phyloP scores from a whole-genome alignment of 2,797 vertebrate species.

The Tapirus indicus region DNA sequence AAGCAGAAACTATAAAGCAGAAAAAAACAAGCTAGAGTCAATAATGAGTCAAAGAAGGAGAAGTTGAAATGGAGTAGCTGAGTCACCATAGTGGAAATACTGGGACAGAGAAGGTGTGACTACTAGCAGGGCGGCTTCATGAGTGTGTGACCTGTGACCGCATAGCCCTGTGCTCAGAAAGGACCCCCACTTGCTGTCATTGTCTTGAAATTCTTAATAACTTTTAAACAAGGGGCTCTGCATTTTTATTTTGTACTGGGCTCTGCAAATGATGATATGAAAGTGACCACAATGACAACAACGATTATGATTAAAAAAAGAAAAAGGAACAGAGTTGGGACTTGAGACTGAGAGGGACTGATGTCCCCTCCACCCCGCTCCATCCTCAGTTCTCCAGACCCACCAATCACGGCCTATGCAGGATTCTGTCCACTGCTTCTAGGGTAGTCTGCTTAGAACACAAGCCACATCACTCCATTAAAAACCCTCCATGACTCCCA shows the following conservation, averaged over 20 bases:
- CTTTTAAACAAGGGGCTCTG: background rate
- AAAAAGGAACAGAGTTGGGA: background rate
- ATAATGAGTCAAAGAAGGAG: background rate
- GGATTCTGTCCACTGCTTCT: background rate
- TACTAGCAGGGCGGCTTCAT: background rate
- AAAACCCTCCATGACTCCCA: background rate
- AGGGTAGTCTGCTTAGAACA: background rate
- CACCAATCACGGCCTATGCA: background rate
- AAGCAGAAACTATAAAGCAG: background rate
- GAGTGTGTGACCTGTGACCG: background rate
- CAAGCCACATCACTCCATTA: background rate
- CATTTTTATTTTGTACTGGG: background rate
- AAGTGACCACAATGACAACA: background rate
- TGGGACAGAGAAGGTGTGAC: background rate
- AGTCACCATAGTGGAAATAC: background rate
- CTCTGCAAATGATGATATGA: background rate
- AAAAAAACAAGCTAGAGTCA: background rate
- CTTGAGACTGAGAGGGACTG: background rate
- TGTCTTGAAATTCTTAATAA: background rate
- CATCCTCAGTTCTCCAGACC: background rate
- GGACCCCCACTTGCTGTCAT: background rate
- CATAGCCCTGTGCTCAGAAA: background rate
- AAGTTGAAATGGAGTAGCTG: background rate
- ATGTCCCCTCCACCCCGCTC: fast-evolving
- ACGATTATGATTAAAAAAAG: background rate